Evolutionary conservation across 2,113 vertebrate genomes (phyloP).

Genomic region (Odontophorus gujanensis): DNA sequence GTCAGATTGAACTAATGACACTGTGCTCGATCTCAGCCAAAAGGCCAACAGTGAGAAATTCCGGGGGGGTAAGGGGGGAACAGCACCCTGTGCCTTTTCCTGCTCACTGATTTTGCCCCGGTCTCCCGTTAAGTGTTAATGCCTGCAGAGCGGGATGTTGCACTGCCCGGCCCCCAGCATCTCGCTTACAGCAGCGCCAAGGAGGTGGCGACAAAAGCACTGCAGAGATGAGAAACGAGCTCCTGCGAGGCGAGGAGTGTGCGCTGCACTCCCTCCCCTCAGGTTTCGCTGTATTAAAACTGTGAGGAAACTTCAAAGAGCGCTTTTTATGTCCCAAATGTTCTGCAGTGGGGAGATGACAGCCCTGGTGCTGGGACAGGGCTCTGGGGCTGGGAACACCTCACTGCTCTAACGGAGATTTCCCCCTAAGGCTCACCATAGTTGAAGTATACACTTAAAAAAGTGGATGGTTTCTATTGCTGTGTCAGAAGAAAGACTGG

Average conservation of each 20-base stretch:
- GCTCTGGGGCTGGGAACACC: neutral
- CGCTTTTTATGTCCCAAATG: neutral
- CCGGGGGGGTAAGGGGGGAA: neutral
- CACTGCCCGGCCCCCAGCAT: neutral
- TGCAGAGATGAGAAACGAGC: neutral
- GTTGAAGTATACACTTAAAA: neutral
- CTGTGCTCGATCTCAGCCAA: neutral
- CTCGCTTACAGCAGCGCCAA: neutral
- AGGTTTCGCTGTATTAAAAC: neutral
- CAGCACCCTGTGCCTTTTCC: neutral
- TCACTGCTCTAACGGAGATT: neutral
- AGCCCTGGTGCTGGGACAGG: neutral
- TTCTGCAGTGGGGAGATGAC: neutral
- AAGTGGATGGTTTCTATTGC: neutral
- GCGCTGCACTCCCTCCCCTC: neutral
- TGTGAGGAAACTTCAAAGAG: neutral
- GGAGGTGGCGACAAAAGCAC: neutral
- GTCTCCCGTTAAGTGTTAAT: neutral
- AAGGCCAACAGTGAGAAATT: constrained; percentile 5
- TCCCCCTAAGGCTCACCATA: neutral
- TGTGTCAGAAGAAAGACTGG: neutral
- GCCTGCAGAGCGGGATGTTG: neutral
- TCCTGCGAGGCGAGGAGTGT: neutral
- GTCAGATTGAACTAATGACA: neutral
- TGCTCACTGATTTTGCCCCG: fast-evolving